Conservation (phyloP, 2,797 vertebrate genomes). For the Nothura maculosa region DNA sequence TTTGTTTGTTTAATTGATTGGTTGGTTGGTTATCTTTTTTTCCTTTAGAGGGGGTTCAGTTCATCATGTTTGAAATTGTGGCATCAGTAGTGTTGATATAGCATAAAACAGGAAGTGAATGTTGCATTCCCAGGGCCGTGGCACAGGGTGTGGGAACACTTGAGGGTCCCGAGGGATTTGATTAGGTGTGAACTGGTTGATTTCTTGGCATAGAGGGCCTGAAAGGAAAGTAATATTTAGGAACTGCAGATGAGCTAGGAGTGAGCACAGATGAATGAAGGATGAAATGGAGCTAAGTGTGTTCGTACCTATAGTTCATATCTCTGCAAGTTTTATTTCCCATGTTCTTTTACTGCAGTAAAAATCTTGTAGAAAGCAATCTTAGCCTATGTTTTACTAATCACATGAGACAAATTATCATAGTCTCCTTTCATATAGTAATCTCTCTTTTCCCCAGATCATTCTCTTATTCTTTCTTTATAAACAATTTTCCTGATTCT, state of each 20-base stretch:
- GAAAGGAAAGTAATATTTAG: background rate
- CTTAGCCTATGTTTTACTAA: background rate
- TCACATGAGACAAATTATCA: background rate
- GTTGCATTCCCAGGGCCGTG: background rate
- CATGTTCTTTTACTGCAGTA: background rate
- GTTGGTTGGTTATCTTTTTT: background rate
- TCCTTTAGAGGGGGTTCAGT: background rate
- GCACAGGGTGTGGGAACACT: background rate
- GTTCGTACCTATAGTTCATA: background rate
- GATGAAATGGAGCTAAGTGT: background rate
- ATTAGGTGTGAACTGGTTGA: background rate
- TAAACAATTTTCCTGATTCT: background rate
- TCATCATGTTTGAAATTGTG: slow-evolving; percentile 16
- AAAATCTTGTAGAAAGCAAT: background rate
- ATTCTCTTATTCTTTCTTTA: background rate
- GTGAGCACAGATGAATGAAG: background rate
- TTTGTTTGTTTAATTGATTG: background rate
- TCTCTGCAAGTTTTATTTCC: background rate
- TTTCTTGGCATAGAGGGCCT: background rate
- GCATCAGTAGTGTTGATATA: background rate
- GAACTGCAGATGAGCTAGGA: background rate
- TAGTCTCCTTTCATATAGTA: background rate
- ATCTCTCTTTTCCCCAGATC: background rate
- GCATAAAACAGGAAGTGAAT: background rate
- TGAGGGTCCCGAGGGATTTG: background rate